Evolutionary conservation across 1,140 invertebrate genomes (phyloP), one percentile per base, ranked within the genome.

Genomic region (Rhagoletis zephyria): DNA sequence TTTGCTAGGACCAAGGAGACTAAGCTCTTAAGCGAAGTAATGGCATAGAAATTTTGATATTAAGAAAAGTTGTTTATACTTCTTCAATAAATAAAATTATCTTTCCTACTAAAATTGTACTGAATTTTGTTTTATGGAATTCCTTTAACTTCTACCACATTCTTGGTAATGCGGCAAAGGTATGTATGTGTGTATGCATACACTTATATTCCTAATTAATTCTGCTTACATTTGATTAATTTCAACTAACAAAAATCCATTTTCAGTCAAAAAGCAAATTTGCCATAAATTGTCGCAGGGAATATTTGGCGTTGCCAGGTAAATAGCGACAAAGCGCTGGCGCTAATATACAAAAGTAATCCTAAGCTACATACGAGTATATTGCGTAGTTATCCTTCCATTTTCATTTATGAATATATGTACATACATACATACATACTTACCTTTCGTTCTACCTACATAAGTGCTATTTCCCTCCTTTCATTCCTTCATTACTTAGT

Each of bases 261-360:
- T 56, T 56, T 81, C 48, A 56, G 48, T 9, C 74, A 81, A 81
- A 81, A 81, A 81, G 74, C 74, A 81, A 81, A 81, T 5, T 59
- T 81, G 19, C 16, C 2, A 56, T 48, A 56, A 81, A 81, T 81
- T 16, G 19, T n/a, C n/a, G n/a, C 7, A 51, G 74, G 74, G 74
- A 51, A 81, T 56, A 81, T 45, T 81, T 30, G 19, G 1, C 64
- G 64, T 67, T 81, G 74, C 51, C 74, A 81, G 74, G 74, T 81
- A 51, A 81, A 81, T n/a, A 16, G 45, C 70, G n/a, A 5, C 70
- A 51, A 48, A 56, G 70, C 5, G 6, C 48, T 51, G n/a, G 42
- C 10, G 70, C 14, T 51, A 77, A 19, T 3, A 4, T 10, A 81
- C 48, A 51, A 19, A n/a, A n/a, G 42, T 3, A 48, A 74, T 74